Percentiles rank a stretch among this genome's conserved stretches.
These are phyloP conservation scores for Poeciliopsis turneri DNA, from an alignment of 2,797 vertebrate genomes.

Conservation along the genomic window DNA sequence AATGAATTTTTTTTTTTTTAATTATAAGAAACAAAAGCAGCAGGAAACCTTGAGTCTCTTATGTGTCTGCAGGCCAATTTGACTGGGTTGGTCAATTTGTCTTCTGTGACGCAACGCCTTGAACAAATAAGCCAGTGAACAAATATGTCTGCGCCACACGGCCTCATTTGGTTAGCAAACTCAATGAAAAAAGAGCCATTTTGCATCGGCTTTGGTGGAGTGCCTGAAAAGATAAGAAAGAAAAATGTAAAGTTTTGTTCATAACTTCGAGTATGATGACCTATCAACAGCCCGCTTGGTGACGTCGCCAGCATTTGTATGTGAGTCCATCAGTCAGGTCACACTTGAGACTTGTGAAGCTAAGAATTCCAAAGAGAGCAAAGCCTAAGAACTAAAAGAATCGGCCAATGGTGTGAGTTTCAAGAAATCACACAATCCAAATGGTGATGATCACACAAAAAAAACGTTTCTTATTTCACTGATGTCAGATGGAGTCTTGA, in stretches of 20 bases:
- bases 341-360: neutral
- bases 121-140: slow-evolving; percentile 33
- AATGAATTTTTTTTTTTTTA: neutral
- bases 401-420: too few species aligned
- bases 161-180: slow-evolving; percentile 68
- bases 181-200: slow-evolving; percentile 36
- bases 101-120: slow-evolving; percentile 29
- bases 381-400: too few species aligned
- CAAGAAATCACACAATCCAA: too few species aligned
- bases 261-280: neutral
- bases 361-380: neutral
- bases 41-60: neutral
- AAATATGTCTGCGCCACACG: slow-evolving; percentile 19
- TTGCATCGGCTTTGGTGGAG: slow-evolving; percentile 47
- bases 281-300: neutral
- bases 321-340: neutral
- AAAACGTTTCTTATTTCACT: too few species aligned
- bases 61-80: slow-evolving; percentile 7
- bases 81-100: slow-evolving; percentile 35
- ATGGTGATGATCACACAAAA: too few species aligned
- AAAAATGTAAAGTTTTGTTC: neutral
- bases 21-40: neutral
- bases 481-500: too few species aligned
- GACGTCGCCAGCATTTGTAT: neutral
- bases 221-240: neutral